Percentiles rank a stretch among this genome's conserved stretches.
These are phyloP conservation scores for Phengaris alcon DNA, from an alignment of 2,888 invertebrate genomes.

Conservation along the genomic window DNA sequence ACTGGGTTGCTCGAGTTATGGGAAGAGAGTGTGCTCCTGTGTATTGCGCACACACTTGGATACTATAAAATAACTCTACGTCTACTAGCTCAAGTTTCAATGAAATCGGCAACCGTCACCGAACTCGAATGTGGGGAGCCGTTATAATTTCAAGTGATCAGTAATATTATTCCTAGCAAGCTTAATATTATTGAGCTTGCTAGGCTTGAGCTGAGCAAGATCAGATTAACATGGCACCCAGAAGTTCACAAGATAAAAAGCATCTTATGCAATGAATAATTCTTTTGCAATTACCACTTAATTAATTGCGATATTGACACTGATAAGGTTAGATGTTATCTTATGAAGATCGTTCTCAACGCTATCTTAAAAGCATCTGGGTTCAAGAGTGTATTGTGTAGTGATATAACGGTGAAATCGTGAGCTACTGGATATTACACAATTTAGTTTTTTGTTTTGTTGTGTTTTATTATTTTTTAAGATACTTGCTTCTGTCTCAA, in stretches of 20 bases:
- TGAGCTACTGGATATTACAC: slow-evolving; percentile 33
- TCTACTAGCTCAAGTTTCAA: too few species aligned
- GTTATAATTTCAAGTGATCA: too few species aligned
- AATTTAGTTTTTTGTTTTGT: slow-evolving; percentile 15
- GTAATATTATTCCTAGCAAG: too few species aligned
- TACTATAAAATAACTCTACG: too few species aligned
- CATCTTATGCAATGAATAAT: background rate
- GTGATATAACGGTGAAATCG: slow-evolving; percentile 48
- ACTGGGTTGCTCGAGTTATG: too few species aligned
- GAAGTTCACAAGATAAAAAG: background rate
- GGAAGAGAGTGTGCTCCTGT: too few species aligned
- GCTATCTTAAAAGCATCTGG: slow-evolving; percentile 50
- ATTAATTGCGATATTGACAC: slow-evolving; percentile 19
- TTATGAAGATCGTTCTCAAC: slow-evolving; percentile 40
- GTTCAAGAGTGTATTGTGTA: slow-evolving; percentile 35
- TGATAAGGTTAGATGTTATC: slow-evolving; percentile 39
- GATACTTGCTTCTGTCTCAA: background rate
- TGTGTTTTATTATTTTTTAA: background rate
- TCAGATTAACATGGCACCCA: background rate
- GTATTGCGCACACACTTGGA: too few species aligned
- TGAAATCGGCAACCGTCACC: too few species aligned
- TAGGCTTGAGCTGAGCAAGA: too few species aligned
- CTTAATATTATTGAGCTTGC: too few species aligned
- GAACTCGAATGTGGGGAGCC: too few species aligned
- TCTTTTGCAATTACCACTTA: background rate